Percentiles rank a stretch among this genome's conserved stretches.
Evolutionary conservation across 2,113 vertebrate genomes (phyloP).

Genomic region (Nothoprocta pentlandii): DNA sequence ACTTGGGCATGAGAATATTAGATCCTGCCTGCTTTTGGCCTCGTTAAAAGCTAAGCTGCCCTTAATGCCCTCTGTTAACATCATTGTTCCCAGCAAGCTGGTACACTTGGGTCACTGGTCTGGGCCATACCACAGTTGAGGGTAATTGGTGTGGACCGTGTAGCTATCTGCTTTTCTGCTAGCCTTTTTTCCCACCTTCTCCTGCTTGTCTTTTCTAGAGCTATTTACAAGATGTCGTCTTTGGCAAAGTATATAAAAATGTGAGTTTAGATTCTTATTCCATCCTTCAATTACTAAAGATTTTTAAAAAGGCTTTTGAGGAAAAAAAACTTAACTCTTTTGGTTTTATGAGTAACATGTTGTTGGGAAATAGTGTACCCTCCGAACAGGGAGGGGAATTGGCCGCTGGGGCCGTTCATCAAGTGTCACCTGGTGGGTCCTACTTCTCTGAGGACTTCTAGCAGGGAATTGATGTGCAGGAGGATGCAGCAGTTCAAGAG

Average conservation of each 20-base stretch:
- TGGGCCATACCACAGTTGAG: neutral
- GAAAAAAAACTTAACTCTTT: neutral
- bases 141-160: accelerated
- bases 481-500: slow-evolving; percentile 16
- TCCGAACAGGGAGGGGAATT: slow-evolving; percentile 34
- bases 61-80: neutral
- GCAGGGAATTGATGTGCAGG: slow-evolving; percentile 25
- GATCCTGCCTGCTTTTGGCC: too few relatives aligned
- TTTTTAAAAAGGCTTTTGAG: neutral
- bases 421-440: neutral
- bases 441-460: neutral
- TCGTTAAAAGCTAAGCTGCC: neutral
- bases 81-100: neutral
- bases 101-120: neutral
- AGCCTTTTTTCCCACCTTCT: neutral
- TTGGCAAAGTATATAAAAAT: neutral
- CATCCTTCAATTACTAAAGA: neutral
- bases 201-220: neutral
- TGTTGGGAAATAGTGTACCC: slow-evolving; percentile 24
- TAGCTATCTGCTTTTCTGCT: accelerated
- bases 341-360: slow-evolving; percentile 24
- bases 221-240: neutral
- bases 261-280: neutral
- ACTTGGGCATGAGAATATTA: too few relatives aligned
- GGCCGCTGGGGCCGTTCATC: slow-evolving; percentile 46